A percentile compares a stretch with the other conserved stretches of the same genome.
phyloP scores from a whole-genome alignment of 2,888 invertebrate genomes.

The Margaritifera margaritifera region DNA sequence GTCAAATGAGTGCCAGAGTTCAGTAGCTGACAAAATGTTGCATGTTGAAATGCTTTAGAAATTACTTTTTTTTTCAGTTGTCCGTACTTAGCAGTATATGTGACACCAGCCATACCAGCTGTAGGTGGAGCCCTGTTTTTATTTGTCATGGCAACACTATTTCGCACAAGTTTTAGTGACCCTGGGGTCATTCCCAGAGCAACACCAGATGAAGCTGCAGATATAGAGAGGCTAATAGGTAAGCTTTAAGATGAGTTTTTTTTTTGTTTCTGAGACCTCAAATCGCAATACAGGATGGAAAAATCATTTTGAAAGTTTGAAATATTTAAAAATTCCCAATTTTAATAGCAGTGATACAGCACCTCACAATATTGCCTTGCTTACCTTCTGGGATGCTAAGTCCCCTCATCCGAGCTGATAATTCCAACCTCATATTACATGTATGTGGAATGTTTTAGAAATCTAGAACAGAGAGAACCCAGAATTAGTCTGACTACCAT shows the following conservation, averaged over 20 bases:
- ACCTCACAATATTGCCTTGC: background rate
- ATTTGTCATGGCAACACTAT: constrained; percentile 93
- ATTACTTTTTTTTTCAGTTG: constrained; percentile 78
- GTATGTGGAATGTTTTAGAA: no score
- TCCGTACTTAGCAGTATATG: constrained; percentile 89
- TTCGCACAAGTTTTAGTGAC: constrained; percentile 93
- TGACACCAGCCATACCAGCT: constrained; percentile 93
- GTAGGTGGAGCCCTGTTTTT: constrained; percentile 90
- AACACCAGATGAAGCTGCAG: constrained; percentile 89
- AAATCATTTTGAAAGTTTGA: background rate
- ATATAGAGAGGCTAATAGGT: constrained; percentile 92
- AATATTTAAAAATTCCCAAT: background rate
- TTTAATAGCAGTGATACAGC: background rate
- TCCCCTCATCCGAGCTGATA: no score
- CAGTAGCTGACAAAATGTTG: no score
- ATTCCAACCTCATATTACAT: no score
- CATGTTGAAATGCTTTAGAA: background rate
- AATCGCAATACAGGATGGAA: background rate
- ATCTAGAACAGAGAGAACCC: no score
- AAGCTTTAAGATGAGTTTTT: constrained; percentile 49
- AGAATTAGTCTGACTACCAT: no score
- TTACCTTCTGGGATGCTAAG: no score
- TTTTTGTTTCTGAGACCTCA: background rate
- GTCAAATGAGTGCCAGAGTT: no score
- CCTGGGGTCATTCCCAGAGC: constrained; percentile 93